These are phyloP conservation scores for Cantharis flavilabris DNA, from an alignment of 2,888 invertebrate genomes.

Conservation along the genomic window DNA sequence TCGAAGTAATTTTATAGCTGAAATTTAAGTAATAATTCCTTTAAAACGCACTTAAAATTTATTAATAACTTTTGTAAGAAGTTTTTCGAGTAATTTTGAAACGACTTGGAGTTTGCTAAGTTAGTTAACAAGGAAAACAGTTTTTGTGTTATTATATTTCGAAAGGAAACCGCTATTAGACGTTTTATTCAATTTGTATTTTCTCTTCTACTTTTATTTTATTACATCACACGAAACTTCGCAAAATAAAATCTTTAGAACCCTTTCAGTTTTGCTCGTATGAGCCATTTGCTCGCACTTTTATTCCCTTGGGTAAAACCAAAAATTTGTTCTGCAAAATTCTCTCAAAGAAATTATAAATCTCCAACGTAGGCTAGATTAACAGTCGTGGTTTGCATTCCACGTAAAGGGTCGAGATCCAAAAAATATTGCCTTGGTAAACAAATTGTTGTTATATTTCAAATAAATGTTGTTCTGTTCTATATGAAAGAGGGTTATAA, in stretches of 20 bases:
- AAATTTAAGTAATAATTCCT: neutral
- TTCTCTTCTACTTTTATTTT: neutral
- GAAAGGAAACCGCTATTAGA: neutral
- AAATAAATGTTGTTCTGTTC: slow-evolving; percentile 19
- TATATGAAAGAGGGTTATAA: slow-evolving; percentile 14
- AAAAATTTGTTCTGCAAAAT: neutral
- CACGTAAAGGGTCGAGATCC: too few relatives aligned
- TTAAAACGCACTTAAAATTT: neutral
- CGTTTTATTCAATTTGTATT: neutral
- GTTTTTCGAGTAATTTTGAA: neutral
- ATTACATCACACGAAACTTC: neutral
- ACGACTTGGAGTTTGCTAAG: neutral
- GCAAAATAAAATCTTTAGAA: neutral
- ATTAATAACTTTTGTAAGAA: neutral
- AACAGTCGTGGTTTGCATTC: too few relatives aligned
- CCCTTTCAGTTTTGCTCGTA: neutral
- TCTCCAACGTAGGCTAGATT: neutral
- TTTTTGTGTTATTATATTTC: neutral
- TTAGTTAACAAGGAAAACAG: neutral
- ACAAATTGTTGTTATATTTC: neutral
- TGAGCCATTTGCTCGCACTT: neutral
- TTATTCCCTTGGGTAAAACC: neutral
- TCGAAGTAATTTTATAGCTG: neutral
- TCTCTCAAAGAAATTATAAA: neutral
- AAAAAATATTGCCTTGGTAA: neutral